A percentile compares a stretch with the other conserved stretches of the same genome.
Evolutionary conservation across 2,113 vertebrate species (phyloP).

Genomic region (Acrocephalus kingi): DNA sequence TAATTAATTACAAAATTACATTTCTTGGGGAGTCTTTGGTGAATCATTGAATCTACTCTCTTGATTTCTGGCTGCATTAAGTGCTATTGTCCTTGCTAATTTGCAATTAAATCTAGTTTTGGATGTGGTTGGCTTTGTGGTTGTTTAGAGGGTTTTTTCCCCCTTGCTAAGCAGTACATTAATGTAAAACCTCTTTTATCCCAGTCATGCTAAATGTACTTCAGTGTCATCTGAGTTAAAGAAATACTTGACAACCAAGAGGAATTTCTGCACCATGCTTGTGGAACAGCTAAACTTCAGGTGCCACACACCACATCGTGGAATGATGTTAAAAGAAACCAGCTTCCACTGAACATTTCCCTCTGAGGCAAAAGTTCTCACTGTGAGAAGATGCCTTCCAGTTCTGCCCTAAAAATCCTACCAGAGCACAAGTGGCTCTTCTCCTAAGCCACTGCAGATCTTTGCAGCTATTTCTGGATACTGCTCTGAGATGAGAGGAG

Average conservation of each 20-base stretch:
- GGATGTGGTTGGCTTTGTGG: background rate
- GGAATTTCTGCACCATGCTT: background rate
- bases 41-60: background rate
- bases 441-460: background rate
- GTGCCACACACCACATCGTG: background rate
- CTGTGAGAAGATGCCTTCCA: background rate
- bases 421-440: background rate
- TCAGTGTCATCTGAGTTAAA: background rate
- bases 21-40: background rate
- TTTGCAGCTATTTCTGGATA: background rate
- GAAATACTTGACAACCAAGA: background rate
- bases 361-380: background rate
- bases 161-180: background rate
- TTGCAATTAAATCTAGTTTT: background rate
- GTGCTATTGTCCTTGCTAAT: background rate
- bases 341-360: background rate
- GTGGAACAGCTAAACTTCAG: background rate
- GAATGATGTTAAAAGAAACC: background rate
- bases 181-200: background rate
- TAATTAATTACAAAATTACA: background rate
- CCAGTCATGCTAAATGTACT: background rate
- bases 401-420: background rate
- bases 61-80: background rate
- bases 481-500: background rate
- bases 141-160: background rate